Conservation (phyloP, 2,797 vertebrate genomes). For the Eleutherodactylus coqui region DNA sequence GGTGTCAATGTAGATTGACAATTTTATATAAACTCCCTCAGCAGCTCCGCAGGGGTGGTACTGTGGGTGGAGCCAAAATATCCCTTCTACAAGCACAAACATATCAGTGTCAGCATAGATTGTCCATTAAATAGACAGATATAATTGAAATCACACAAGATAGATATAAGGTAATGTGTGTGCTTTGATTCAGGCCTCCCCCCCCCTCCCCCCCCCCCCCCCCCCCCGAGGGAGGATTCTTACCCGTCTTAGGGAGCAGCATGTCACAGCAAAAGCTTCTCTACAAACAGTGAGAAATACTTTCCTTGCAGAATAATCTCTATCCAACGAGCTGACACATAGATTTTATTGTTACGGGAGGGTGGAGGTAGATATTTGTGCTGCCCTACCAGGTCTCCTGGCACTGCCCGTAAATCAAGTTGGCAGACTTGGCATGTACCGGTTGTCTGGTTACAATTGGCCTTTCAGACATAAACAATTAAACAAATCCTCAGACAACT, state of each 20-base stretch:
- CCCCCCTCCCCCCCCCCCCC: no score
- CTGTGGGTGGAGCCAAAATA: no score
- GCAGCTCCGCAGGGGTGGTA: no score
- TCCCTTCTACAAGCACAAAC: no score
- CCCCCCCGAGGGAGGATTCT: no score
- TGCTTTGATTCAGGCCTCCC: no score
- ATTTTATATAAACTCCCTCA: no score
- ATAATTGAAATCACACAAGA: no score
- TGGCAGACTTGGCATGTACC: background rate
- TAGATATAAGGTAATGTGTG: no score
- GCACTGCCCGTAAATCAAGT: slow-evolving; percentile 39
- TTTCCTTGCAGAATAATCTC: background rate
- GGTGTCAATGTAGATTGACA: no score
- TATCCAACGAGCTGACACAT: background rate
- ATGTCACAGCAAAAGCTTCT: background rate
- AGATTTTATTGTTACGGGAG: background rate
- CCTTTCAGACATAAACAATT: slow-evolving; percentile 5
- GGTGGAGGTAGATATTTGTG: background rate
- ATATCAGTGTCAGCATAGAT: no score
- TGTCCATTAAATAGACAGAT: no score
- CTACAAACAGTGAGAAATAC: background rate
- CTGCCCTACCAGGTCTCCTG: background rate
- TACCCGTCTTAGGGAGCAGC: background rate
- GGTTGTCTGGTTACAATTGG: slow-evolving; percentile 1
- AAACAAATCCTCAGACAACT: slow-evolving; percentile 1